Base-by-base conservation (phyloP, 2,888 invertebrate species). In the Drosophila niveifrons region DNA sequence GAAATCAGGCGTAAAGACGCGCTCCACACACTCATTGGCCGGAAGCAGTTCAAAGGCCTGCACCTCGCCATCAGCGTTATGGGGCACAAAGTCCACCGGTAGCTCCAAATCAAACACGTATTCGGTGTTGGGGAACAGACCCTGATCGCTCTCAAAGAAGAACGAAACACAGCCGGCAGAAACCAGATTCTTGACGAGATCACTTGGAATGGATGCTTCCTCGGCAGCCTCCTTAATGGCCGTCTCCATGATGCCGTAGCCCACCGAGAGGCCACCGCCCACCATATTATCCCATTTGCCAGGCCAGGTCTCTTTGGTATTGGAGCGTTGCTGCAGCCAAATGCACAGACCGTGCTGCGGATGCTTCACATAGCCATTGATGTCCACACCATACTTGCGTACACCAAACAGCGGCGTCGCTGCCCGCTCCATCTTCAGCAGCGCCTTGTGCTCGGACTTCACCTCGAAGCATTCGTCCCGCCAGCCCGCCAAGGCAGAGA, bases 281-380 rank as follows among this genome's bases (percentile, higher is more conserved):
- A 98, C 98, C 95, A 98, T 97, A 91, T 98, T 98, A 92, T 98
- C 98, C 96, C 97, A 96, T 93, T 97, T 97, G 43, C 95, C 97
- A 69, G 98, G 98, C 97, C 98, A 98, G 43, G 98, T 98, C 92
- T 97, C 97, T 93, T 98, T 98, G 56, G 96, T 97, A 72, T 96
- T 94, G 78, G 98, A 96, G 87, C 98, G 94, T 90, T 96, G 96
- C 92, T 98, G 98, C 86, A 98, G 94, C 98, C 98, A 98, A 88
- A 92, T 92, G 93, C 97, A 97, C 47, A 98, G 93, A 4, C 98
- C 97, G 92, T 96, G 96, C 55, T 95, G 95, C 36, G 97, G 96
- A 93, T 97, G 96, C 90, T 94, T 95, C 56, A 97, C 96, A 92
- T 97, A 99, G 11, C 98, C 98, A 92, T 97, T 98, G 66, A 99